phyloP scores from a whole-genome alignment of 2,113 vertebrate genomes.

The Jacana jacana region DNA sequence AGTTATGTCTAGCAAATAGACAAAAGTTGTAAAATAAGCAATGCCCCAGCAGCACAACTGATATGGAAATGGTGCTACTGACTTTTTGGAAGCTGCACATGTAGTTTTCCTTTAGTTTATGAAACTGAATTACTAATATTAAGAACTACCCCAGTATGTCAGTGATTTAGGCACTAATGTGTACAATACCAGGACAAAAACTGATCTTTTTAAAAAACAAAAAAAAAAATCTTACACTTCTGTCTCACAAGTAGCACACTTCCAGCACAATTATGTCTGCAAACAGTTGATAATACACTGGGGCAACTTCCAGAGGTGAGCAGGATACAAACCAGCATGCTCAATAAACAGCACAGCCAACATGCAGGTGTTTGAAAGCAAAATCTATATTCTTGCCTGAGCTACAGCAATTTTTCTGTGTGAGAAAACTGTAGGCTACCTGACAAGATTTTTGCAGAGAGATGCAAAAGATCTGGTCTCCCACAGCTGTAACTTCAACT shows the following conservation, averaged over 20 bases:
- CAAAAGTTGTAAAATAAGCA: not conserved
- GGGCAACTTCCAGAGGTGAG: not conserved
- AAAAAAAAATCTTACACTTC: not conserved
- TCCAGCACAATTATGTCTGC: not conserved
- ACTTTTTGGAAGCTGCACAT: not conserved
- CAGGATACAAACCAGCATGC: not conserved
- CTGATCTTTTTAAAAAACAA: not conserved
- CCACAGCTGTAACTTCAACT: not conserved
- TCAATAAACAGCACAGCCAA: not conserved
- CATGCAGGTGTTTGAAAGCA: not conserved
- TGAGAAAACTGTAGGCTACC: not conserved
- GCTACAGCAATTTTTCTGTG: not conserved
- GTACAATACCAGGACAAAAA: fast-evolving
- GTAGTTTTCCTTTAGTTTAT: not conserved
- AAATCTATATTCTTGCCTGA: not conserved
- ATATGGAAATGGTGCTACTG: fast-evolving
- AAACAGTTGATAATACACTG: fast-evolving
- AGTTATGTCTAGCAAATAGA: not conserved
- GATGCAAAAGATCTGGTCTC: not conserved
- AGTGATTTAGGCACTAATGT: not conserved
- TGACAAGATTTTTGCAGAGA: not conserved
- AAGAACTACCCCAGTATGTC: not conserved
- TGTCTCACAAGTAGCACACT: fast-evolving
- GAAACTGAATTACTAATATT: not conserved
- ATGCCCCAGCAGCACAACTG: fast-evolving